These are phyloP conservation scores for Vanessa tameamea DNA, from an alignment of 1,140 invertebrate genomes.

Conservation along the genomic window DNA sequence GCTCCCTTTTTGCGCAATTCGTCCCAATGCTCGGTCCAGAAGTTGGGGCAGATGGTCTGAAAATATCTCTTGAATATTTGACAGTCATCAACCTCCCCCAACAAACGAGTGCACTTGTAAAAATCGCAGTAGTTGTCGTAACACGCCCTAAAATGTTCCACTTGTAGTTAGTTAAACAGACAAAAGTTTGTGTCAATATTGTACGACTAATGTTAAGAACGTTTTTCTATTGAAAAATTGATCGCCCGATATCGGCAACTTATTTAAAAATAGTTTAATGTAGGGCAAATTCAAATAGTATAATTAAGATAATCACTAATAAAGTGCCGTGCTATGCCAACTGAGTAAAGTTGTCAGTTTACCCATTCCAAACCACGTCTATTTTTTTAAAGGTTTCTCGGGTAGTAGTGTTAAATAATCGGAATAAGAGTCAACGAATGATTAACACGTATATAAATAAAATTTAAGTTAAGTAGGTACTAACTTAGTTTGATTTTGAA, in stretches of 20 bases:
- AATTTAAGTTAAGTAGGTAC: conserved; percentile 18
- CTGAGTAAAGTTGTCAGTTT: no score
- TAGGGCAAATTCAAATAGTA: no score
- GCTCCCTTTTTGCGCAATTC: conserved; percentile 64
- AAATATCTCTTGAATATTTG: conserved; percentile 74
- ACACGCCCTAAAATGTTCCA: conserved; percentile 56
- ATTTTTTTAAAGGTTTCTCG: no score
- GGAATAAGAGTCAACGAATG: no score
- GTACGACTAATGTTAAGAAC: no score
- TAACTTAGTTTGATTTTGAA: conserved; percentile 71
- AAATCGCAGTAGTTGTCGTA: conserved; percentile 75
- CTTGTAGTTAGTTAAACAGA: background rate
- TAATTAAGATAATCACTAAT: no score
- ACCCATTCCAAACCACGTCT: no score
- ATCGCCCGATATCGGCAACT: no score
- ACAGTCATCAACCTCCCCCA: conserved; percentile 69
- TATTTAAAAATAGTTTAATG: no score
- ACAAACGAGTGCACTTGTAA: conserved; percentile 62
- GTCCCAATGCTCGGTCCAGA: conserved; percentile 72
- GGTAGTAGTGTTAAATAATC: no score
- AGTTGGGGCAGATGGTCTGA: conserved; percentile 72
- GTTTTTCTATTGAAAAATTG: no score
- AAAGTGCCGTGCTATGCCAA: no score
- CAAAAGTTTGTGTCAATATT: background rate
- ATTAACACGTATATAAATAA: background rate